phyloP scores from a whole-genome alignment of 1,140 invertebrate species.

The Neuroterus valhalla region DNA sequence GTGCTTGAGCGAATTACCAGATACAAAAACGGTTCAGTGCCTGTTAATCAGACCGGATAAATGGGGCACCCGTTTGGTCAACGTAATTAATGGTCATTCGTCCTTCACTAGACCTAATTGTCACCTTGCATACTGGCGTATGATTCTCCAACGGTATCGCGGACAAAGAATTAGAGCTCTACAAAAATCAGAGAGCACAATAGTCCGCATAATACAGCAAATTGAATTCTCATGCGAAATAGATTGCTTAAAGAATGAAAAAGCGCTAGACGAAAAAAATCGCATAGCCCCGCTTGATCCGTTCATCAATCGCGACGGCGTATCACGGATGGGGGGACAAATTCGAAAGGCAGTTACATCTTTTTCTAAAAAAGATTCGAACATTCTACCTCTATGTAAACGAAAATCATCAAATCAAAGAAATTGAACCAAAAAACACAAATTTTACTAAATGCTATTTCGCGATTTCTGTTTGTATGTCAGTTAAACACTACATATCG shows the following conservation, averaged over 20 bases:
- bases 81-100: background rate
- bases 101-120: conserved; percentile 6
- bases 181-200: no score
- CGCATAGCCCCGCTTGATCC: no score
- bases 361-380: conserved; percentile 65
- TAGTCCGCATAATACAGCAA: no score
- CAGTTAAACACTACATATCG: conserved; percentile 66
- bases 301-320: no score
- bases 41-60: background rate
- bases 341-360: conserved; percentile 55
- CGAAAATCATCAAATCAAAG: conserved; percentile 63
- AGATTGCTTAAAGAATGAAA: background rate
- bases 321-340: conserved; percentile 59
- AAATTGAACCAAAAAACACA: conserved; percentile 33
- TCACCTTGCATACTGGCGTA: no score
- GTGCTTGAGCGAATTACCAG: background rate
- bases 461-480: conserved; percentile 53
- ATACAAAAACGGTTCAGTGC: background rate
- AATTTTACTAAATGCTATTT: conserved; percentile 49
- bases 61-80: background rate
- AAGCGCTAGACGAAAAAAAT: background rate
- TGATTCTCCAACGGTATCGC: no score
- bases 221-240: no score
- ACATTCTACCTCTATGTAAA: conserved; percentile 56
- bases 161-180: no score